phyloP scores from a whole-genome alignment of 1,140 invertebrate genomes.

The Drosophila sechellia region DNA sequence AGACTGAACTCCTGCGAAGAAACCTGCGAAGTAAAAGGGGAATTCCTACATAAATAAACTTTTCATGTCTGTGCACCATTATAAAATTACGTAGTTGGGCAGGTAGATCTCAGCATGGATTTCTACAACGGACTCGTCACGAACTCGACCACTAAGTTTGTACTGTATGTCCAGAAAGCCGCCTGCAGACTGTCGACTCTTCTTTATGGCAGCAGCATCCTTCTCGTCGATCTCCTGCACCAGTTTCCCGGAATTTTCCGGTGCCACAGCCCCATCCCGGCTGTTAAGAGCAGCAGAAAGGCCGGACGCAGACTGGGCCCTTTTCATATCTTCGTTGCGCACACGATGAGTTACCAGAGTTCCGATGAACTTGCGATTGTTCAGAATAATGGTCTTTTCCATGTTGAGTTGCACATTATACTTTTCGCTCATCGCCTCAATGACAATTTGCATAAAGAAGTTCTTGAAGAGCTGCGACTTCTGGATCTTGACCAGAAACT shows the following conservation, averaged over 20 bases:
- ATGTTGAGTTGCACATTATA: slow-evolving; percentile 88
- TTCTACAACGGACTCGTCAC: slow-evolving; percentile 70
- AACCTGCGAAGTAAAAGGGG: slow-evolving; percentile 84
- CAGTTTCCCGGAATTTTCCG: slow-evolving; percentile 23
- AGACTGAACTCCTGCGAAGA: slow-evolving; percentile 87
- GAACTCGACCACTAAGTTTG: slow-evolving; percentile 81
- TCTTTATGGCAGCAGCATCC: slow-evolving; percentile 41
- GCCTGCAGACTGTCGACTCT: slow-evolving; percentile 1
- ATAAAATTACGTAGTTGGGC: slow-evolving; percentile 77
- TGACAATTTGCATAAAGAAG: slow-evolving; percentile 90
- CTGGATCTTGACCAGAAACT: slow-evolving; percentile 89
- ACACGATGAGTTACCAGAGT: slow-evolving; percentile 90
- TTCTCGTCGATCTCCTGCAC: slow-evolving; percentile 81
- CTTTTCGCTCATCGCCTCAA: slow-evolving; percentile 91
- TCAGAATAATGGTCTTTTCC: slow-evolving; percentile 86
- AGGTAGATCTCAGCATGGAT: slow-evolving; percentile 85
- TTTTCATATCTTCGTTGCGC: slow-evolving; percentile 87
- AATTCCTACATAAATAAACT: background rate
- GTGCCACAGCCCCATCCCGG: background rate
- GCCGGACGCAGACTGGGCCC: slow-evolving; percentile 46
- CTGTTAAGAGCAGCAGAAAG: slow-evolving; percentile 50
- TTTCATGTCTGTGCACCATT: background rate
- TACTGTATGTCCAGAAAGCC: slow-evolving; percentile 72
- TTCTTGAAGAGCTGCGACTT: slow-evolving; percentile 89
- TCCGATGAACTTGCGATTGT: slow-evolving; percentile 89